Evolutionary conservation across 2,888 invertebrate species (phyloP).

Genomic region (Leptothorax acervorum): DNA sequence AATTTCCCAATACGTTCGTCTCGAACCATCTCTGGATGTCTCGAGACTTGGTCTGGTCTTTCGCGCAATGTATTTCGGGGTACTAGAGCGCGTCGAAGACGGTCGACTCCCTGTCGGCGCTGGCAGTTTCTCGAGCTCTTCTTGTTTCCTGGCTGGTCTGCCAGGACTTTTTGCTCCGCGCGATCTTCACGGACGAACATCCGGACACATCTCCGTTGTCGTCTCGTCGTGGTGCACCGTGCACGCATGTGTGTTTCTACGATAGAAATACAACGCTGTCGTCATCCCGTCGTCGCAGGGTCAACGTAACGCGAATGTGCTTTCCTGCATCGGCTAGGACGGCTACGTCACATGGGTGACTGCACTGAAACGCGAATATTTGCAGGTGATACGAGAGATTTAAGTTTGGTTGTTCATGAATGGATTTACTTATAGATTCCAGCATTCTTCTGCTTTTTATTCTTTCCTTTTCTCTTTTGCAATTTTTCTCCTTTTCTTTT

Average conservation of each 20-base stretch:
- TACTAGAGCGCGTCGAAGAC: constrained; percentile 26
- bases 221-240: constrained; percentile 13
- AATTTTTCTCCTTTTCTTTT: not conserved
- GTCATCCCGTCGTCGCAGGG: constrained; percentile 55
- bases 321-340: constrained; percentile 58
- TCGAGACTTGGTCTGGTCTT: not conserved
- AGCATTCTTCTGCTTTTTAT: not conserved
- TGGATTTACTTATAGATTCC: not conserved
- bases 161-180: constrained; percentile 63
- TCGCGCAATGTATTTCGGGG: constrained; percentile 27
- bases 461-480: not conserved
- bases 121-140: constrained; percentile 63
- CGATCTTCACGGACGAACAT: constrained; percentile 40
- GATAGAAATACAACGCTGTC: constrained; percentile 72
- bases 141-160: constrained; percentile 55
- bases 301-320: constrained; percentile 70
- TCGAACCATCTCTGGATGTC: not conserved
- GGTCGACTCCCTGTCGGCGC: constrained; percentile 55
- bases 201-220: constrained; percentile 49
- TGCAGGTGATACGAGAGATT: constrained; percentile 55
- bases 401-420: not conserved
- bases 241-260: constrained; percentile 57
- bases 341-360: constrained; percentile 57
- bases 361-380: constrained; percentile 44
- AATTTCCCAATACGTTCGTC: not conserved